phyloP scores from a whole-genome alignment of 2,888 invertebrate species.

The Drosophila ustulata region DNA sequence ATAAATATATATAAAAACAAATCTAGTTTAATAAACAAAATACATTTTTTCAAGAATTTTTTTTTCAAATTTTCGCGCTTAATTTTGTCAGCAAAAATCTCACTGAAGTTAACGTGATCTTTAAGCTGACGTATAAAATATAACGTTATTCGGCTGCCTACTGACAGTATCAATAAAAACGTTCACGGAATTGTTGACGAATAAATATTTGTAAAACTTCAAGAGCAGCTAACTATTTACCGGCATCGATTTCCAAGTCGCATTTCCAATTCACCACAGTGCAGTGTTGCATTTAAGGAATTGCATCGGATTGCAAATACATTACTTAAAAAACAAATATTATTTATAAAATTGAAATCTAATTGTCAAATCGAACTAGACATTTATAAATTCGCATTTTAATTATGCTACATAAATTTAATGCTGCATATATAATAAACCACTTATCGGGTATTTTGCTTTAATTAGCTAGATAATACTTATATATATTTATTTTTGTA shows the following conservation, averaged over 20 bases:
- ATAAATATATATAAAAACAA: too few species aligned
- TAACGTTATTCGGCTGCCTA: not conserved
- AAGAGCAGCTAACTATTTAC: slow-evolving; percentile 25
- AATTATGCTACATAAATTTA: too few species aligned
- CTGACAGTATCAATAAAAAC: not conserved
- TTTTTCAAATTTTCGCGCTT: slow-evolving; percentile 48
- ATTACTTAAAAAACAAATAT: too few species aligned
- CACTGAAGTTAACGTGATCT: not conserved
- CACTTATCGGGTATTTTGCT: too few species aligned
- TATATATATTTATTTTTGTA: not conserved
- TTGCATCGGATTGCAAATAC: not conserved
- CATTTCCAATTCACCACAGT: slow-evolving; percentile 57
- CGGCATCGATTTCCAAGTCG: slow-evolving; percentile 43
- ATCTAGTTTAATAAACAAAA: too few species aligned
- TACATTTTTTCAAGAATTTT: not conserved
- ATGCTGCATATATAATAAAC: too few species aligned
- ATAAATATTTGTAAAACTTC: slow-evolving; percentile 10
- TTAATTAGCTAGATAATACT: too few species aligned
- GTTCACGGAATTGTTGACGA: not conserved
- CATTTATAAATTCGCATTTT: too few species aligned
- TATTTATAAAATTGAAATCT: too few species aligned
- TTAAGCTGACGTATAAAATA: not conserved
- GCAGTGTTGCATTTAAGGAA: slow-evolving; percentile 35
- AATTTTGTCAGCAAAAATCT: not conserved
- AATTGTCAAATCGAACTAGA: too few species aligned